Percentiles rank a stretch among this genome's conserved stretches.
Conservation (phyloP, 2,888 invertebrate species). For the Tachina lurida region DNA sequence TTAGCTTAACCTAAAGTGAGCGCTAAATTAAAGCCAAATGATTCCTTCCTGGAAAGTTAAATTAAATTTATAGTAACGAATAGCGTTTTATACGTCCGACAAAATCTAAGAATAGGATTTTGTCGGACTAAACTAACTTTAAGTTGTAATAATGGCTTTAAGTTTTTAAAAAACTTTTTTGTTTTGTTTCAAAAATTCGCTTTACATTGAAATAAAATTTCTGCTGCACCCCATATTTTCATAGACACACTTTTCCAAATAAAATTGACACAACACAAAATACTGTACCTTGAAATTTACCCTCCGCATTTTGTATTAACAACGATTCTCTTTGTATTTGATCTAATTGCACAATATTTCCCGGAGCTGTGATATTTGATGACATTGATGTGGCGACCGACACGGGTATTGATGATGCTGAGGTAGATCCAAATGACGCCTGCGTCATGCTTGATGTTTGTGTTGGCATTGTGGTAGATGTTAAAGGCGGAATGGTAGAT, state of each 20-base stretch:
- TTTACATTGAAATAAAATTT: no score
- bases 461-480: slow-evolving; percentile 56
- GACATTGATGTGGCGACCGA: slow-evolving; percentile 46
- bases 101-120: no score
- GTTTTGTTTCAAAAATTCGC: no score
- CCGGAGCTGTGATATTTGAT: slow-evolving; percentile 61
- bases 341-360: slow-evolving; percentile 76
- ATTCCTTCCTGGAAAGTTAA: no score
- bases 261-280: not conserved
- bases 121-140: no score
- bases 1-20: no score
- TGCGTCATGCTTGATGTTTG: slow-evolving; percentile 64
- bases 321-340: slow-evolving; percentile 78
- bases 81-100: no score
- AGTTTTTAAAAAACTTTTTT: no score
- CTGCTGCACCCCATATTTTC: not conserved
- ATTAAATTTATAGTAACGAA: no score
- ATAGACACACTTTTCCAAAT: not conserved
- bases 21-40: no score
- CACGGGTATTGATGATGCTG: slow-evolving; percentile 52
- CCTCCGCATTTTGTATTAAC: slow-evolving; percentile 79
- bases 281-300: slow-evolving; percentile 80
- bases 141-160: no score
- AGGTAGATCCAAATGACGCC: slow-evolving; percentile 56
- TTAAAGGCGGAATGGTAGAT: slow-evolving; percentile 54